phyloP scores from a whole-genome alignment of 2,888 invertebrate species.

The Ceraclea dissimilis region DNA sequence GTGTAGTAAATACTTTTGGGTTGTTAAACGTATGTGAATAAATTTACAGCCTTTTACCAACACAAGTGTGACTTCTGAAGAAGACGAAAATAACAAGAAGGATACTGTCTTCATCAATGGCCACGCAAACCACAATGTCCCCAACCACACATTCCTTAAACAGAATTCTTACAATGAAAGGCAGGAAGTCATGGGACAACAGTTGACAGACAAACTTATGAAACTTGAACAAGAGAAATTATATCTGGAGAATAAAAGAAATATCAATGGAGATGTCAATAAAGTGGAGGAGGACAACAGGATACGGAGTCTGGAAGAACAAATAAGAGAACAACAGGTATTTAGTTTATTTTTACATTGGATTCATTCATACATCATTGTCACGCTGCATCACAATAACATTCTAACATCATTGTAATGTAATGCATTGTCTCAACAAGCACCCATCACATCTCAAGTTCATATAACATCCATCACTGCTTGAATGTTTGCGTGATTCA shows the following conservation, averaged over 20 bases:
- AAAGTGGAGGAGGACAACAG: slow-evolving; percentile 42
- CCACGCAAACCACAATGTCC: slow-evolving; percentile 52
- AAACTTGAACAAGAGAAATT: slow-evolving; percentile 43
- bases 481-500: too few relatives aligned
- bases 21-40: too few relatives aligned
- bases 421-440: not conserved
- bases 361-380: not conserved
- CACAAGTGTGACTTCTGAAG: slow-evolving; percentile 67
- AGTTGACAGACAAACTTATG: slow-evolving; percentile 49
- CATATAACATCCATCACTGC: too few relatives aligned
- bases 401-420: not conserved
- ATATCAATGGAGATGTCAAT: slow-evolving; percentile 28
- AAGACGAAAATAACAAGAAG: slow-evolving; percentile 63
- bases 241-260: slow-evolving; percentile 39
- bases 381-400: not conserved
- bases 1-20: too few relatives aligned
- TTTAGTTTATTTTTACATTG: slow-evolving; percentile 24
- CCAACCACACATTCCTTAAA: slow-evolving; percentile 35
- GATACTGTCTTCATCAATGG: slow-evolving; percentile 59
- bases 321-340: slow-evolving; percentile 61
- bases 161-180: slow-evolving; percentile 10
- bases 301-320: slow-evolving; percentile 55
- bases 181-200: slow-evolving; percentile 42
- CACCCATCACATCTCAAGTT: not conserved
- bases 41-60: slow-evolving; percentile 59